These are phyloP conservation scores for Chymomyza procnemis DNA, from an alignment of 2,888 invertebrate species.

Conservation along the genomic window DNA sequence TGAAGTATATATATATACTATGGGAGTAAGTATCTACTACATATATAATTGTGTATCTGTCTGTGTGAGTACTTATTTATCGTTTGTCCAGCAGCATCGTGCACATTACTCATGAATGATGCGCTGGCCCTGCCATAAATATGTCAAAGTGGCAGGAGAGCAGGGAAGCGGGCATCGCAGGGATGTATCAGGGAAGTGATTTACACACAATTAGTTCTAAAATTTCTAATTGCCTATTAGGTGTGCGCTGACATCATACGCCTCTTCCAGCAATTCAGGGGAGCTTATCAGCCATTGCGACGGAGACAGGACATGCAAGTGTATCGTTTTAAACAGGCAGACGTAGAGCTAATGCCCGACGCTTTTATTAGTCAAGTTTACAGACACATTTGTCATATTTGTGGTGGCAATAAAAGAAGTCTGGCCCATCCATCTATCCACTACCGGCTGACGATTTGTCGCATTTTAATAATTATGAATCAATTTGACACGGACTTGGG, in stretches of 20 bases:
- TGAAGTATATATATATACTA: neutral
- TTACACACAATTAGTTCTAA: constrained; percentile 22
- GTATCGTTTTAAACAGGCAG: neutral
- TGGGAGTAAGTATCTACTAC: neutral
- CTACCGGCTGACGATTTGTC: constrained; percentile 49
- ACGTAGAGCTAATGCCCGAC: neutral
- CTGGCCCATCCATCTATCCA: constrained; percentile 2
- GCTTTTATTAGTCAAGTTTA: constrained; percentile 71
- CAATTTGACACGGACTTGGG: constrained; percentile 30
- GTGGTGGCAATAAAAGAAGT: constrained; percentile 59
- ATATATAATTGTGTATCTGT: neutral
- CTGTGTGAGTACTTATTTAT: constrained; percentile 21
- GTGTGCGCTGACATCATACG: constrained; percentile 5
- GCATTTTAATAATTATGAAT: constrained; percentile 74
- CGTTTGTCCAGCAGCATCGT: constrained; percentile 4
- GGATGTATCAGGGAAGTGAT: constrained; percentile 12
- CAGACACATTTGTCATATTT: constrained; percentile 75
- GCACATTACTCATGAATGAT: constrained; percentile 31
- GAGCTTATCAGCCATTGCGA: constrained; percentile 24
- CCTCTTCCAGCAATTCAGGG: constrained; percentile 22
- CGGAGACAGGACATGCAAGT: constrained; percentile 6
- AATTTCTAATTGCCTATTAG: constrained; percentile 41
- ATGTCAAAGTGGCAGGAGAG: constrained; percentile 28
- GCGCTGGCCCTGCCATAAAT: constrained; percentile 43
- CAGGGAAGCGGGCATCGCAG: constrained; percentile 8